Evolutionary conservation across 2,113 vertebrate genomes (phyloP).

Genomic region (Bucco capensis): DNA sequence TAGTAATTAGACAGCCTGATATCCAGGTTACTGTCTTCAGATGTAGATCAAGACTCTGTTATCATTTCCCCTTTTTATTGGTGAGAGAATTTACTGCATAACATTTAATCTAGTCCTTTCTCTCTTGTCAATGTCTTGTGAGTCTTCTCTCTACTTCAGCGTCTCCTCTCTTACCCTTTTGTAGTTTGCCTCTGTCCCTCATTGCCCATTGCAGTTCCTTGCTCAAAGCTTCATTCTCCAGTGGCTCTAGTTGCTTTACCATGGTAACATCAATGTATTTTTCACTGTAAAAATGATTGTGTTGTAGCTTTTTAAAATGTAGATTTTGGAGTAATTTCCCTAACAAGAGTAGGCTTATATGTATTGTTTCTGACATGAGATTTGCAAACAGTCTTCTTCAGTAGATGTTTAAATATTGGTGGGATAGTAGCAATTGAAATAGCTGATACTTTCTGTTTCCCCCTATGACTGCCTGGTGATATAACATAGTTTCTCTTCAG

Average conservation of each 20-base stretch:
- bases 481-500: neutral
- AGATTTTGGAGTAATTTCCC: neutral
- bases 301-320: neutral
- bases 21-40: neutral
- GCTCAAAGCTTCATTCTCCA: neutral
- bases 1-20: neutral
- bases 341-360: neutral
- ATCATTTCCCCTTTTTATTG: neutral
- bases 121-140: neutral
- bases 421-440: neutral
- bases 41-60: neutral
- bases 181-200: neutral
- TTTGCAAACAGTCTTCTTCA: neutral
- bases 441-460: neutral
- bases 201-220: neutral
- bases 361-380: neutral
- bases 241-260: neutral
- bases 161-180: neutral
- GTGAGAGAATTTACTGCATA: neutral
- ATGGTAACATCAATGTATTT: neutral
- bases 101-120: neutral
- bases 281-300: neutral
- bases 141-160: neutral
- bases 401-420: neutral
- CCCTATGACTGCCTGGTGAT: neutral